Percentiles rank a stretch among this genome's conserved stretches.
These are phyloP conservation scores for Misgurnus anguillicaudatus DNA, from an alignment of 2,113 vertebrate genomes.

Conservation along the genomic window DNA sequence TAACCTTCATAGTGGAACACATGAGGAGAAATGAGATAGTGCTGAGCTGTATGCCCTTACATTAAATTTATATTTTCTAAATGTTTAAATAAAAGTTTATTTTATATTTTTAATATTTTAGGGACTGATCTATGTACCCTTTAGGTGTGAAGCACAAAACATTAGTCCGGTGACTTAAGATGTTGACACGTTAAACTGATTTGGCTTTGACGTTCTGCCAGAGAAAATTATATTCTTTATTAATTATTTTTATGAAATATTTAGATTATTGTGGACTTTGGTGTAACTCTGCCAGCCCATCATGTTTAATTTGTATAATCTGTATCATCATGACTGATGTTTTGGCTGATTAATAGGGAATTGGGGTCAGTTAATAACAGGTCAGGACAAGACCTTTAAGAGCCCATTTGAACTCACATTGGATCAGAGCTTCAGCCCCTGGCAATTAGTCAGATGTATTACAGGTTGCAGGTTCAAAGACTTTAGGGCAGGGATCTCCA, in stretches of 20 bases:
- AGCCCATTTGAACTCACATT: not conserved
- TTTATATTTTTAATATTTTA: too few relatives aligned
- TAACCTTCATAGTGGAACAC: not conserved
- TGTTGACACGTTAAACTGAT: not conserved
- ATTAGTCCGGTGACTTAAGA: too few relatives aligned
- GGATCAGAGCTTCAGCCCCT: not conserved
- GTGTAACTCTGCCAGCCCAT: not conserved
- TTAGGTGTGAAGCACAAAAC: not conserved
- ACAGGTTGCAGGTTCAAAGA: not conserved
- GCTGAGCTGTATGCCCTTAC: not conserved
- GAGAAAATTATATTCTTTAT: not conserved
- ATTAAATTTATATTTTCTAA: not conserved
- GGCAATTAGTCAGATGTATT: slow-evolving; percentile 1
- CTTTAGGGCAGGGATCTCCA: too few relatives aligned
- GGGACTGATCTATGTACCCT: not conserved
- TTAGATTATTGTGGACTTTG: not conserved
- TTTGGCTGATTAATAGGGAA: not conserved
- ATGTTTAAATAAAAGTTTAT: not conserved
- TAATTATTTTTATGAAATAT: too few relatives aligned
- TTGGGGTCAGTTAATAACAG: slow-evolving; percentile 24
- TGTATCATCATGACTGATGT: slow-evolving; percentile 15
- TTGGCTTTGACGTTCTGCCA: not conserved
- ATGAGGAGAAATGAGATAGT: not conserved
- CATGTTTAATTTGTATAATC: slow-evolving; percentile 25
- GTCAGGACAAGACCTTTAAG: slow-evolving; percentile 1